These are phyloP conservation scores for Andrena haemorrhoa DNA, from an alignment of 2,888 invertebrate genomes.

Conservation along the genomic window DNA sequence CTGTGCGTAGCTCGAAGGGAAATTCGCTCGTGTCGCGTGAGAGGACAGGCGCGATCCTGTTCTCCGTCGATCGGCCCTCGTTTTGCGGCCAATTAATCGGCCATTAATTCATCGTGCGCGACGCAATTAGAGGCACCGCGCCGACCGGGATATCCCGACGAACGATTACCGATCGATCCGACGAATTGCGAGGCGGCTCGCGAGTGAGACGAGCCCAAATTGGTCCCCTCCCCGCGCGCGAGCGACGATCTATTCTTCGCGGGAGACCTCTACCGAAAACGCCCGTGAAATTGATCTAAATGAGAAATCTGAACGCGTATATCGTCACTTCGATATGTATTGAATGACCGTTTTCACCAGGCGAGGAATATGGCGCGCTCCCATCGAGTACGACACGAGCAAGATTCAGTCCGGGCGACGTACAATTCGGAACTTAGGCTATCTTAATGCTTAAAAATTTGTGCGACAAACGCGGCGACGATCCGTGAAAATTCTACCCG, in stretches of 20 bases:
- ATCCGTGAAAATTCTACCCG: conserved; percentile 14
- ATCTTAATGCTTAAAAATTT: conserved; percentile 63
- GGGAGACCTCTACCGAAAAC: background rate
- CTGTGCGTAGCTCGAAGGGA: conserved; percentile 67
- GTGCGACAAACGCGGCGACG: conserved; percentile 45
- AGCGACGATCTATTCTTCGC: background rate
- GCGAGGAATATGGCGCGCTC: background rate
- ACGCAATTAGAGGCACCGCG: conserved; percentile 47
- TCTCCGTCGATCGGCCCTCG: conserved; percentile 60
- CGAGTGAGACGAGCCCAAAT: background rate
- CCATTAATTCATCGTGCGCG: conserved; percentile 59
- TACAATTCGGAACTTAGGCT: conserved; percentile 68
- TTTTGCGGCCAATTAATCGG: conserved; percentile 65
- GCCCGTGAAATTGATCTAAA: background rate
- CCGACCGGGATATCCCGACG: conserved; percentile 22
- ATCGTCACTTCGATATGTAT: conserved; percentile 7
- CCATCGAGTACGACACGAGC: conserved; percentile 39
- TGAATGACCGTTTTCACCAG: background rate
- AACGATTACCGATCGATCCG: conserved; percentile 45
- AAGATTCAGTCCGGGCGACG: conserved; percentile 62
- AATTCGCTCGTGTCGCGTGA: conserved; percentile 66
- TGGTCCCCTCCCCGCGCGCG: background rate
- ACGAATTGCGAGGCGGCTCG: conserved; percentile 6
- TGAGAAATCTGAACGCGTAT: background rate
- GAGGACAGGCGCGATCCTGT: conserved; percentile 38